Evolutionary conservation across 1,140 invertebrate genomes (phyloP), one percentile per base, ranked within the genome.

Genomic region (Pararge aegeria): DNA sequence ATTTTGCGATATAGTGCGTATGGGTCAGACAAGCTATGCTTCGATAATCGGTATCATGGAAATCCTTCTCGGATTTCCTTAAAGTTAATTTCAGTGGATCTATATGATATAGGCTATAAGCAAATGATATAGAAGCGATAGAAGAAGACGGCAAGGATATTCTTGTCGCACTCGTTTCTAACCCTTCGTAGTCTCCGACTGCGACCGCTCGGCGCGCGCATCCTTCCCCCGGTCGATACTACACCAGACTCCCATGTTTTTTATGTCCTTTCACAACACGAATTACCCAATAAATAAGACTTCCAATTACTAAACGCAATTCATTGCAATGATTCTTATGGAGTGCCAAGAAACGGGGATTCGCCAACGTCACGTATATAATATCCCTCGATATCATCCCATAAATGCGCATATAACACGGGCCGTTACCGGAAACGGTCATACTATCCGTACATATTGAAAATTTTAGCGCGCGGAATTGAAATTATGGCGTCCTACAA

Each of bases 231-330:
- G 87, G 84, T 89, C 87, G 84, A 89, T 89, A 87, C 74, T 64
- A 76, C 76, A 78, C 83, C 84, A 87, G 83, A 85, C 84, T 87
- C 78, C 75, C 75, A 85, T 85, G 80, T 87, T 86, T 89, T 87
- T 87, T 86, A 87, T 87, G 79, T 87, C 81, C 73, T 83, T 80
- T 80, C 70, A 75, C 74, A 73, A 75, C 77, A 83, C 73, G 66
- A 80, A 78, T 85, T 81, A 76, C 76, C 71, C 72, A 80, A 85
- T 75, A 86, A 83, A 81, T 73, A 79, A 78, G 61, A 70, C 64
- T 78, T 78, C 68, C 74, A 80, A 86, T 83, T 80, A 80, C 74
- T 73, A 74, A 73, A 78, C 67, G 68, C 66, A 83, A 72, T 75
- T 64, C 59, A 63, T 55, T 55, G 55, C 66, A 59, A 18, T 68